Conservation (phyloP, 2,113 vertebrate species). For the Cairina moschata region DNA sequence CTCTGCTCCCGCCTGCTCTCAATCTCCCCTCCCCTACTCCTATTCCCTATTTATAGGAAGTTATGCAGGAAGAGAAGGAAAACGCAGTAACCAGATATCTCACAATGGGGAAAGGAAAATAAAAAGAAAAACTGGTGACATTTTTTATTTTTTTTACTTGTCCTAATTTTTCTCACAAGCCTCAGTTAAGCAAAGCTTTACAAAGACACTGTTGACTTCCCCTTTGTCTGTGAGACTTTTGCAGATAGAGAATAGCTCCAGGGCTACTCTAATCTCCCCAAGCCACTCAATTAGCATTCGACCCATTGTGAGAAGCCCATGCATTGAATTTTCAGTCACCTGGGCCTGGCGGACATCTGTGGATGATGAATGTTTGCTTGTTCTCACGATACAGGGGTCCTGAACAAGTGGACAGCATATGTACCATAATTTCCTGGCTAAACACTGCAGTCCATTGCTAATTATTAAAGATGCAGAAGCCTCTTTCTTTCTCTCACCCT, state of each 20-base stretch:
- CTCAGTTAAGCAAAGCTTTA: constrained; percentile 19
- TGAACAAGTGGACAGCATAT: constrained; percentile 64
- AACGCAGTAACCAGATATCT: not conserved
- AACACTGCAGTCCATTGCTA: constrained; percentile 38
- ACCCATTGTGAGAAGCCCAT: constrained; percentile 74
- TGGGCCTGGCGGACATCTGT: constrained; percentile 81
- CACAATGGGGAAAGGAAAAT: constrained; percentile 4
- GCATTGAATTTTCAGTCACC: constrained; percentile 77
- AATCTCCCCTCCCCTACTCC: not conserved
- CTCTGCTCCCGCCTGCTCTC: not conserved
- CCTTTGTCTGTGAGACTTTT: constrained; percentile 61
- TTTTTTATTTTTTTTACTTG: not conserved
- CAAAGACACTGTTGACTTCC: constrained; percentile 46
- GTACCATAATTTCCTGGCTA: constrained; percentile 54
- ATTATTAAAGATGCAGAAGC: constrained; percentile 54
- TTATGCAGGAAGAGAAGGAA: not conserved
- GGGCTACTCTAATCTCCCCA: constrained; percentile 76
- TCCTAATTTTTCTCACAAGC: constrained; percentile 43
- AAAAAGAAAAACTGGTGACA: not conserved
- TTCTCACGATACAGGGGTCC: constrained; percentile 73
- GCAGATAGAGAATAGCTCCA: constrained; percentile 72
- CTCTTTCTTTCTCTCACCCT: not conserved
- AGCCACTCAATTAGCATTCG: constrained; percentile 76
- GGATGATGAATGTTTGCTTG: constrained; percentile 82
- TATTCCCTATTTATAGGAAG: not conserved